phyloP scores from a whole-genome alignment of 1,140 invertebrate genomes.

The Drosophila bocki region DNA sequence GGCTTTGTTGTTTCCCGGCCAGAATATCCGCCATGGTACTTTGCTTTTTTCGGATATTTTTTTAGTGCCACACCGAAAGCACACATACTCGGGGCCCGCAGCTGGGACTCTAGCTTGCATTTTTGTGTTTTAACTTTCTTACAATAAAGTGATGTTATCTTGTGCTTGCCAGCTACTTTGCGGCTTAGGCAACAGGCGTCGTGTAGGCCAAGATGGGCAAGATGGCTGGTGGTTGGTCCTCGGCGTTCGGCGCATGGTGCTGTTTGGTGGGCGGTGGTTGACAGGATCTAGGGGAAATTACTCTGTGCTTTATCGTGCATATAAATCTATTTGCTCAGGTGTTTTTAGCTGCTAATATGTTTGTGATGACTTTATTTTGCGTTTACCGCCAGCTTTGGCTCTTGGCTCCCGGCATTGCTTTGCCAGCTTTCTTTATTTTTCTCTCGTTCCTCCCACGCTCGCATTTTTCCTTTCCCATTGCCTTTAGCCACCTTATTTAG shows the following conservation, averaged over 20 bases:
- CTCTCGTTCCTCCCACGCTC: slow-evolving; percentile 12
- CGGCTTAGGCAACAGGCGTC: slow-evolving; percentile 80
- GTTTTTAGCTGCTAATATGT: slow-evolving; percentile 84
- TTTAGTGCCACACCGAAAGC: slow-evolving; percentile 38
- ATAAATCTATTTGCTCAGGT: slow-evolving; percentile 84
- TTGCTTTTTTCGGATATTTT: slow-evolving; percentile 45
- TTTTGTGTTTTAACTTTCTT: slow-evolving; percentile 83
- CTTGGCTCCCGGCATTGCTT: slow-evolving; percentile 41
- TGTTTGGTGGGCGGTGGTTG: slow-evolving; percentile 42
- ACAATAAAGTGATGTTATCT: slow-evolving; percentile 84
- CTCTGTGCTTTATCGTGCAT: slow-evolving; percentile 83
- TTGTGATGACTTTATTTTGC: slow-evolving; percentile 84
- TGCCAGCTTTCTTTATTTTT: slow-evolving; percentile 49
- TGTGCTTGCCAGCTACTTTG: slow-evolving; percentile 76
- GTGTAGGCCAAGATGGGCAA: slow-evolving; percentile 26
- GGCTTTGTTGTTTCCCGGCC: slow-evolving; percentile 24
- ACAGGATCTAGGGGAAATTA: slow-evolving; percentile 83
- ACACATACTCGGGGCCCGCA: slow-evolving; percentile 17
- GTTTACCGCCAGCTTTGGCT: slow-evolving; percentile 74
- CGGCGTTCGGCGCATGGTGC: background rate
- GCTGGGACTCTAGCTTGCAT: slow-evolving; percentile 68
- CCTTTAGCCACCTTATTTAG: slow-evolving; percentile 70
- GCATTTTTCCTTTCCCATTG: slow-evolving; percentile 35
- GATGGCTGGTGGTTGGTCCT: slow-evolving; percentile 26
- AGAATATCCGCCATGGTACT: slow-evolving; percentile 14